These are phyloP conservation scores for Theodoxus fluviatilis DNA, from an alignment of 2,888 invertebrate species.

Conservation along the genomic window DNA sequence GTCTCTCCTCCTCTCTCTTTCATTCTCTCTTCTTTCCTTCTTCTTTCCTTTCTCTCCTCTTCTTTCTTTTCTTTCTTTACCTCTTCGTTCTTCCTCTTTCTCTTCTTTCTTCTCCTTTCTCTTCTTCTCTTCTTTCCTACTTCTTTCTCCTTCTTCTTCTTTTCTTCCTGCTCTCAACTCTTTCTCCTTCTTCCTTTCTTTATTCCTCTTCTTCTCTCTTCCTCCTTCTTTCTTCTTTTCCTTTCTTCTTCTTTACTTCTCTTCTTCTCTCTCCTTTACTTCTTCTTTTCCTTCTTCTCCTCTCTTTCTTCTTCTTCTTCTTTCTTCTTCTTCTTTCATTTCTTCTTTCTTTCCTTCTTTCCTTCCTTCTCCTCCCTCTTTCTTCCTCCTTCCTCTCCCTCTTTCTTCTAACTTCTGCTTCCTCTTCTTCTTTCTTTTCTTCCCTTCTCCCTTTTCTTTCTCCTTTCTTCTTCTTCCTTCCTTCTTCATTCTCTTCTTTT, in stretches of 20 bases:
- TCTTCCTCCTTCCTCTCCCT: too few species aligned
- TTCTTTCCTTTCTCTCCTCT: not conserved
- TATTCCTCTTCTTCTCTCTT: conserved; percentile 10
- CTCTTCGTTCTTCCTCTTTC: not conserved
- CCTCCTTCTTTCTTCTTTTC: conserved; percentile 2
- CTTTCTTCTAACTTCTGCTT: too few species aligned
- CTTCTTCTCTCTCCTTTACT: not conserved
- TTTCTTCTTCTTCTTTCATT: not conserved
- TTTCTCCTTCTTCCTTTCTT: not conserved
- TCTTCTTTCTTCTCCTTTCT: not conserved
- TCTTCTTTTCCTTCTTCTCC: not conserved
- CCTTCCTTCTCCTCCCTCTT: too few species aligned
- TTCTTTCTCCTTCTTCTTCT: not conserved
- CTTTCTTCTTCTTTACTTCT: not conserved
- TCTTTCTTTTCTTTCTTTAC: not conserved
- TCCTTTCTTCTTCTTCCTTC: too few species aligned
- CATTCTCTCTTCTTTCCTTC: not conserved
- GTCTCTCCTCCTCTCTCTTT: not conserved
- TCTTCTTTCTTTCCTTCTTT: not conserved
- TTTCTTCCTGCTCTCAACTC: not conserved
- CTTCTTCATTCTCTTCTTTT: too few species aligned
- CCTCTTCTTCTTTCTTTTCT: too few species aligned
- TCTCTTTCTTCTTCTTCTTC: not conserved
- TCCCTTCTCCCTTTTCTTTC: too few species aligned
- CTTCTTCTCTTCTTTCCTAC: not conserved